phyloP scores from a whole-genome alignment of 1,140 invertebrate species.

The Rhynchophorus ferrugineus region DNA sequence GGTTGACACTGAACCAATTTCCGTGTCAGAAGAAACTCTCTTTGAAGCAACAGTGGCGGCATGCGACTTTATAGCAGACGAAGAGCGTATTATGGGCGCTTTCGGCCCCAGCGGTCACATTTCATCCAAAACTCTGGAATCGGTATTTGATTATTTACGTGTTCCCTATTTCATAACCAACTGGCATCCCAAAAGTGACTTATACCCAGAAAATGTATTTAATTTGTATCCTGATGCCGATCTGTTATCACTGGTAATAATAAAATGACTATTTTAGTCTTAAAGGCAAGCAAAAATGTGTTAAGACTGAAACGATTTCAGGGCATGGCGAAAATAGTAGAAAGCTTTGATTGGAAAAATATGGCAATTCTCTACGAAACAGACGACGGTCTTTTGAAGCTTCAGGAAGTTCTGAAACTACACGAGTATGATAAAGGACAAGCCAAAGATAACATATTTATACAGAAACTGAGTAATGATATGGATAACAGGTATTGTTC shows the following conservation, averaged over 20 bases:
- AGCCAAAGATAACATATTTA: conserved; percentile 26
- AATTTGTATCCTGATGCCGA: conserved; percentile 71
- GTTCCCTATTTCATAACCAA: conserved; percentile 62
- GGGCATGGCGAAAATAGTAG: conserved; percentile 62
- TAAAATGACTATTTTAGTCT: conserved; percentile 39
- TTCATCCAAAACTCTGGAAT: conserved; percentile 55
- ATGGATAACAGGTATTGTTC: conserved; percentile 48
- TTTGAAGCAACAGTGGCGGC: conserved; percentile 28
- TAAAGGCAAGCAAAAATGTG: neutral
- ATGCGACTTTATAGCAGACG: conserved; percentile 46
- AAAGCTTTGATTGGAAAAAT: conserved; percentile 65
- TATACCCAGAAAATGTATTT: conserved; percentile 44
- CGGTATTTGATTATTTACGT: conserved; percentile 60
- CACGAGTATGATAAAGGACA: conserved; percentile 48
- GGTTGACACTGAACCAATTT: neutral
- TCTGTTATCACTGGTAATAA: conserved; percentile 45
- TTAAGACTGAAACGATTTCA: conserved; percentile 30
- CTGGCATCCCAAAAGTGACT: conserved; percentile 48
- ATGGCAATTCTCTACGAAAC: conserved; percentile 78
- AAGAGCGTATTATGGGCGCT: conserved; percentile 59
- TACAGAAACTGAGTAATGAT: conserved; percentile 51
- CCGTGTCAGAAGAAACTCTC: conserved; percentile 6
- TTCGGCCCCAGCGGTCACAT: conserved; percentile 64
- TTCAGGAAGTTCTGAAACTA: conserved; percentile 74
- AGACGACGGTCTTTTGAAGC: conserved; percentile 64